These are phyloP conservation scores for Hybos culiciformis DNA, from an alignment of 2,888 invertebrate genomes.

Conservation along the genomic window DNA sequence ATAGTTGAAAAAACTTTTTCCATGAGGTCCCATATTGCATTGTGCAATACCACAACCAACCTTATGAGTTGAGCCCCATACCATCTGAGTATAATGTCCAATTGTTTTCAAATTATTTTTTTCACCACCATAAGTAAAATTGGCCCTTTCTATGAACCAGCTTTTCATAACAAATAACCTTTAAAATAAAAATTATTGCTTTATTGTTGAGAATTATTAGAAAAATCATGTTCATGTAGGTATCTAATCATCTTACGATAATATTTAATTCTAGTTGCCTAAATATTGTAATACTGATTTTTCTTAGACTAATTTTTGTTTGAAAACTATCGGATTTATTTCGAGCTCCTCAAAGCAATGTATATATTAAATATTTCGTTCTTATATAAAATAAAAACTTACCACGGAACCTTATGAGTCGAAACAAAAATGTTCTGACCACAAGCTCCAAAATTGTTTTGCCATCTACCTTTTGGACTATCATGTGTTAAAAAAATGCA, in stretches of 20 bases:
- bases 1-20: slow-evolving; percentile 57
- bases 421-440: slow-evolving; percentile 74
- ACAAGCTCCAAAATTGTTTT: slow-evolving; percentile 54
- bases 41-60: slow-evolving; percentile 63
- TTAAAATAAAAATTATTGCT: no score
- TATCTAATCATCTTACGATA: no score
- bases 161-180: slow-evolving; percentile 68
- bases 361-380: no score
- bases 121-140: slow-evolving; percentile 55
- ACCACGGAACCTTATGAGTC: slow-evolving; percentile 69
- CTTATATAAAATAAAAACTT: slow-evolving; percentile 25
- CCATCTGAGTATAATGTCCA: slow-evolving; percentile 74
- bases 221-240: no score
- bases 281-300: no score
- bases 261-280: no score
- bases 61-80: slow-evolving; percentile 64
- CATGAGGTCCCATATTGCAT: slow-evolving; percentile 48
- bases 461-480: slow-evolving; percentile 41
- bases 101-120: slow-evolving; percentile 46
- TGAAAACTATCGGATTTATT: no score
- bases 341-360: no score
- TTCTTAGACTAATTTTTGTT: no score
- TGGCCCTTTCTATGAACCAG: slow-evolving; percentile 62
- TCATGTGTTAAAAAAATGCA: slow-evolving; percentile 60
- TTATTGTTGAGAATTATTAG: no score